Conservation (phyloP, 2,113 vertebrate species). For the Chrysemys picta region DNA sequence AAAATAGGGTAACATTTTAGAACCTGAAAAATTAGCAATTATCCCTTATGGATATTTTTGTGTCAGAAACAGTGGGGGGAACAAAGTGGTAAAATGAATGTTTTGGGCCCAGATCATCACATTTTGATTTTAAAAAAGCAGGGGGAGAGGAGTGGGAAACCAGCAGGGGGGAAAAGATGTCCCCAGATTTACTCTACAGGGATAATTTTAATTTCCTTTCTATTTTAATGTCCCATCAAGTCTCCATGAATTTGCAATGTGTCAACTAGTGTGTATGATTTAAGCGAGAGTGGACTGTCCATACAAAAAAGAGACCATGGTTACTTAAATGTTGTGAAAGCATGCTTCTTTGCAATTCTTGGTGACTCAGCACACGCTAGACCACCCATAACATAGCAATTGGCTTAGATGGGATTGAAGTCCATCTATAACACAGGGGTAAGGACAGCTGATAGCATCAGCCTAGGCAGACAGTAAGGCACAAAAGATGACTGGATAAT, state of each 20-base stretch:
- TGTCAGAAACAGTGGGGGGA: background rate
- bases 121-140: background rate
- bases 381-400: background rate
- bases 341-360: background rate
- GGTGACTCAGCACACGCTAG: background rate
- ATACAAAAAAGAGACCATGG: background rate
- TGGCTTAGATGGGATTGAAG: background rate
- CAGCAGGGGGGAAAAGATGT: background rate
- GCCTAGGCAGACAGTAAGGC: background rate
- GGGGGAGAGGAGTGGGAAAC: rapidly evolving
- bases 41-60: background rate
- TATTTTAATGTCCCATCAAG: background rate
- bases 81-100: background rate
- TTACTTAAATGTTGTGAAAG: background rate
- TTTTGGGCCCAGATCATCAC: background rate
- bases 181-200: background rate
- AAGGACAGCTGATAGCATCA: background rate
- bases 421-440: background rate
- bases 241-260: background rate
- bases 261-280: background rate
- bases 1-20: background rate
- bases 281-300: background rate
- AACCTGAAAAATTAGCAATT: background rate
- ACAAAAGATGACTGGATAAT: background rate
- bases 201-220: no score